Conservation (phyloP, 2,113 vertebrate genomes). For the Hoplias malabaricus region DNA sequence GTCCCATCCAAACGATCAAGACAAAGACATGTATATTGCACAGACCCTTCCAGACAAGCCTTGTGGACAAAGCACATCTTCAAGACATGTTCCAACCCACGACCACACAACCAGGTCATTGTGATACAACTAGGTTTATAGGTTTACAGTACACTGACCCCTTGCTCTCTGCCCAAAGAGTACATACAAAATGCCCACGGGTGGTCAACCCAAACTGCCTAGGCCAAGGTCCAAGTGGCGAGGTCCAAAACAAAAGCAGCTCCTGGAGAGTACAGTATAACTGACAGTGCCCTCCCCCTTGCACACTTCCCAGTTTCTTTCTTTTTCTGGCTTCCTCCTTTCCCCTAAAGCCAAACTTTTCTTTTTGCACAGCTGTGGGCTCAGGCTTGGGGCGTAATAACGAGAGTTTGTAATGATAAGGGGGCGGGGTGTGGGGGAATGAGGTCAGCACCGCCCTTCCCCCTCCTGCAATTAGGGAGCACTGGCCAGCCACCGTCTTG, state of each 20-base stretch:
- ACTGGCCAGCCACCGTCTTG: slow-evolving; percentile 77
- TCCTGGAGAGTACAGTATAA: slow-evolving; percentile 65
- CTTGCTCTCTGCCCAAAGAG: slow-evolving; percentile 55
- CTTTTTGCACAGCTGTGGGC: slow-evolving; percentile 81
- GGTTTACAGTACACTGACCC: background rate
- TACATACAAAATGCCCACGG: slow-evolving; percentile 64
- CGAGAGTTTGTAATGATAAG: slow-evolving; percentile 74
- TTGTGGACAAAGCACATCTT: background rate
- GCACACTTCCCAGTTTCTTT: background rate
- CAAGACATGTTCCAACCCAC: background rate
- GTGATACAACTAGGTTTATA: slow-evolving; percentile 2
- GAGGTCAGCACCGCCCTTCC: slow-evolving; percentile 72
- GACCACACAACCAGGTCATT: background rate
- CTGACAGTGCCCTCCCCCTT: slow-evolving; percentile 54
- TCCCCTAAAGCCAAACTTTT: slow-evolving; percentile 65
- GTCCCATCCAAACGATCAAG: too few species aligned
- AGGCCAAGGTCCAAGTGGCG: slow-evolving; percentile 66
- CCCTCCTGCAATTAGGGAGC: slow-evolving; percentile 77
- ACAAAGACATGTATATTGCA: background rate
- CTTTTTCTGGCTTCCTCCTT: background rate
- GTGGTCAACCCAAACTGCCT: slow-evolving; percentile 62
- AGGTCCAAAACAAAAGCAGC: slow-evolving; percentile 72
- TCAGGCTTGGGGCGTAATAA: slow-evolving; percentile 66
- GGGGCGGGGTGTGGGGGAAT: slow-evolving; percentile 65
- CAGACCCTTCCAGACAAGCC: background rate